Base-by-base conservation (phyloP, 2,113 vertebrate genomes). In the Bombycilla garrulus region DNA sequence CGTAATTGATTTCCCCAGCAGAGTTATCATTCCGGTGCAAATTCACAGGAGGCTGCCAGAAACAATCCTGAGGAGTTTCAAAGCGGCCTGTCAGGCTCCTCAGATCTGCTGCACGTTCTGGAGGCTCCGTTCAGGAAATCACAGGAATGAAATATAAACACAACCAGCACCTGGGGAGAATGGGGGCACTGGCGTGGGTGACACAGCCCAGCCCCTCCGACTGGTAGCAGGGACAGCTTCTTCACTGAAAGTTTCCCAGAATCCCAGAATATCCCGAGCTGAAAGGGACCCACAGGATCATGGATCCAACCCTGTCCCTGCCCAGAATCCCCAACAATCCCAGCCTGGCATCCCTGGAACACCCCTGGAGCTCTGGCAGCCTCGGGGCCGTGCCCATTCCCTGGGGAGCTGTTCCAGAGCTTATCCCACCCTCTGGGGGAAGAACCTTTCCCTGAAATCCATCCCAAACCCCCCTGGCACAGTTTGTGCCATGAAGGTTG, bases 141-240 rank as follows among this genome's bases (percentile, higher is more conserved):
- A 12, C 6, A 22, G 5, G 0, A 17, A 10, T 0, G 9, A 35
- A 26, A 10, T 1, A 16, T 3, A 4, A 25, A 23, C 62, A 23
- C 19, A 58, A 50, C 28, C 5, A 3, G 61, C 19, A 1, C 8
- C 20, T 17, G 44, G 79, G 61, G 12, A 11, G 62, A 15, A 5
- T 2, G 18, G 18, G 33, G 29, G 9, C 38, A 15, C 38, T 0
- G 1, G 6, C 0, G 0, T 1, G 6, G 44, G 22, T 10, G 83
- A 3, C 12, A 6, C 53, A 8, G 26, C 3, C 24, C 31, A 62
- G 65, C 16, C 35, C 35, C 8, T 11, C 57, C 3, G 48, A 17
- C 1, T 10, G 66, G 16, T 0, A 6, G 1, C 18, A 11, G 50
- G 50, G 42, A 50, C 28, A 19, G 5, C 7, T 35, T 12, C 31